Evolutionary conservation across 2,888 invertebrate species (phyloP).

Genomic region (Drosophila vallismaia): DNA sequence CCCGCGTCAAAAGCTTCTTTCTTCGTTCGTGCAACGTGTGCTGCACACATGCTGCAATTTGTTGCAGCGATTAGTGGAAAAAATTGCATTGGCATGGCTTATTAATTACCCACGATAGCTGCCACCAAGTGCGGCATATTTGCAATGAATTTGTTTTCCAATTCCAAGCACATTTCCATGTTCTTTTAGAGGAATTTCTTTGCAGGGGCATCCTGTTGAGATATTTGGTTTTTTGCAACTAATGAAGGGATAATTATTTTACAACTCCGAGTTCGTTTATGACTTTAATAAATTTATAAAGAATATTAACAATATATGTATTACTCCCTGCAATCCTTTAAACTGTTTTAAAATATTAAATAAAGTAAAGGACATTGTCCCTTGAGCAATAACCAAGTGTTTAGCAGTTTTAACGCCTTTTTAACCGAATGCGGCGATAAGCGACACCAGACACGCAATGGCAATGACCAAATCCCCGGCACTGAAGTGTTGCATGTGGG

Average conservation of each 20-base stretch:
- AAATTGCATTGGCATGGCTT: conserved; percentile 67
- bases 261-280: neutral
- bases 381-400: conserved; percentile 68
- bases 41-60: conserved; percentile 71
- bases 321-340: neutral
- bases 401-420: conserved; percentile 74
- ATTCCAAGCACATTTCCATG: conserved; percentile 30
- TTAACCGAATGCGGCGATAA: conserved; percentile 55
- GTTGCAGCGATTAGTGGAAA: conserved; percentile 72
- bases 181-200: conserved; percentile 9
- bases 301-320: no score
- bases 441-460: conserved; percentile 63
- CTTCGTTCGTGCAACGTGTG: conserved; percentile 42
- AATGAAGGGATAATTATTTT: neutral
- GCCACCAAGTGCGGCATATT: conserved; percentile 64
- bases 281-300: no score
- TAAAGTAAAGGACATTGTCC: conserved; percentile 13
- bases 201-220: conserved; percentile 12
- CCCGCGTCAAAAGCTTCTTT: conserved; percentile 27
- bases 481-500: conserved; percentile 44
- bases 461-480: conserved; percentile 29
- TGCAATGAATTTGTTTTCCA: conserved; percentile 22
- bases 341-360: neutral
- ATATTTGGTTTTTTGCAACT: conserved; percentile 2
- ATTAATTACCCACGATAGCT: conserved; percentile 73